Evolutionary conservation across 1,140 invertebrate species (phyloP).

Genomic region (Nephotettix cincticeps): DNA sequence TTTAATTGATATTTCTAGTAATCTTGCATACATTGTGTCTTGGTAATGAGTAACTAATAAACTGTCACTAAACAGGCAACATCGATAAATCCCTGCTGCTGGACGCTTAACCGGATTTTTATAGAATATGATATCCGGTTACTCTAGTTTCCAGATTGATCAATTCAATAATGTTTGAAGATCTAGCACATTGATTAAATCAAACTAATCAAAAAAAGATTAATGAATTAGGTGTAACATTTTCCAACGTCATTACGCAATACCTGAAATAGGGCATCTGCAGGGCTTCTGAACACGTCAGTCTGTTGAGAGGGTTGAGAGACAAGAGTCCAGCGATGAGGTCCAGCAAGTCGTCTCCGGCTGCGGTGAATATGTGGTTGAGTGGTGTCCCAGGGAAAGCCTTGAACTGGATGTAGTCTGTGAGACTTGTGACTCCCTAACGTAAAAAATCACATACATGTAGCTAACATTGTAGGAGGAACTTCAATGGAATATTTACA

Average conservation of each 20-base stretch:
- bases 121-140: background rate
- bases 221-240: background rate
- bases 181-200: background rate
- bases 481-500: too few relatives aligned
- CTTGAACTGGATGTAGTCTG: conserved; percentile 94
- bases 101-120: background rate
- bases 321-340: conserved; percentile 77
- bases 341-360: conserved; percentile 88
- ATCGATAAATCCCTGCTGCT: background rate
- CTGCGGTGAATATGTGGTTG: conserved; percentile 94
- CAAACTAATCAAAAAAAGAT: background rate
- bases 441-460: too few relatives aligned
- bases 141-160: background rate
- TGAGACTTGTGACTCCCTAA: conserved; percentile 76
- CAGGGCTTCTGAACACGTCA: conserved; percentile 76
- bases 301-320: conserved; percentile 83
- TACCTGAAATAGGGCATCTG: conserved; percentile 82
- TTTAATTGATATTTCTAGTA: too few relatives aligned
- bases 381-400: conserved; percentile 78
- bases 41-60: too few relatives aligned
- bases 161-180: background rate
- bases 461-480: too few relatives aligned
- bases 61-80: background rate
- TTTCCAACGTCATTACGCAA: conserved; percentile 1
- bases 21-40: too few relatives aligned